A percentile compares a stretch with the other conserved stretches of the same genome.
Conservation (phyloP, 2,113 vertebrate species). For the Bos javanicus region DNA sequence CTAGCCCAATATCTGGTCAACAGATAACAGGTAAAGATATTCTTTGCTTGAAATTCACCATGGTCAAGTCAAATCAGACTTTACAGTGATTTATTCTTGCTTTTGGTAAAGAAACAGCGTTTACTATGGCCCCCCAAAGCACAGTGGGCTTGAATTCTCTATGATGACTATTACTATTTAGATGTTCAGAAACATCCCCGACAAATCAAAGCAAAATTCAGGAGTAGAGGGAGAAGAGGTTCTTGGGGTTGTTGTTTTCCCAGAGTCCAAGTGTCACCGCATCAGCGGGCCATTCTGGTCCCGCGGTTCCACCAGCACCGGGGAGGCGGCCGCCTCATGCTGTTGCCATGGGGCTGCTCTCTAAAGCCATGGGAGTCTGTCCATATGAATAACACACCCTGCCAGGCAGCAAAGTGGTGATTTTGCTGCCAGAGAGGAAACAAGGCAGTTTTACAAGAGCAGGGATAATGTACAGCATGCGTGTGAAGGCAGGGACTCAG, state of each 20-base stretch:
- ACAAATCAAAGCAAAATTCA: slow-evolving; percentile 33
- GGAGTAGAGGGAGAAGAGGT: not conserved
- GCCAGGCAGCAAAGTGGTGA: slow-evolving; percentile 25
- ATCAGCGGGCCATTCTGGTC: not conserved
- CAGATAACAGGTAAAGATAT: not conserved
- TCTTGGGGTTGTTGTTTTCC: not conserved
- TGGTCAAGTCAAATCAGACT: not conserved
- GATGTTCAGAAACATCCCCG: not conserved
- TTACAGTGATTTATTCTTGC: not conserved
- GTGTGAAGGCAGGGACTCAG: not conserved
- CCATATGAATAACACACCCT: not conserved
- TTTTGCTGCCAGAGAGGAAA: slow-evolving; percentile 52
- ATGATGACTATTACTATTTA: not conserved
- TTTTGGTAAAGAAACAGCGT: not conserved
- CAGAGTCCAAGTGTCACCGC: slow-evolving; percentile 17
- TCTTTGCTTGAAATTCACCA: not conserved
- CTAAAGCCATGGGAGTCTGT: not conserved
- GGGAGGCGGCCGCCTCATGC: not conserved
- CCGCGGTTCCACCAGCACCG: not conserved
- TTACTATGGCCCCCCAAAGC: not conserved
- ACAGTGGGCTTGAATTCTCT: not conserved
- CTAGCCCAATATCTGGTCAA: not conserved
- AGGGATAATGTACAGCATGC: slow-evolving; percentile 19
- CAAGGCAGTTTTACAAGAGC: slow-evolving; percentile 15
- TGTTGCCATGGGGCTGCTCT: not conserved